Percentiles rank a stretch among this genome's conserved stretches.
These are phyloP conservation scores for Danaus chrysippus DNA, from an alignment of 2,888 invertebrate species.

Conservation along the genomic window DNA sequence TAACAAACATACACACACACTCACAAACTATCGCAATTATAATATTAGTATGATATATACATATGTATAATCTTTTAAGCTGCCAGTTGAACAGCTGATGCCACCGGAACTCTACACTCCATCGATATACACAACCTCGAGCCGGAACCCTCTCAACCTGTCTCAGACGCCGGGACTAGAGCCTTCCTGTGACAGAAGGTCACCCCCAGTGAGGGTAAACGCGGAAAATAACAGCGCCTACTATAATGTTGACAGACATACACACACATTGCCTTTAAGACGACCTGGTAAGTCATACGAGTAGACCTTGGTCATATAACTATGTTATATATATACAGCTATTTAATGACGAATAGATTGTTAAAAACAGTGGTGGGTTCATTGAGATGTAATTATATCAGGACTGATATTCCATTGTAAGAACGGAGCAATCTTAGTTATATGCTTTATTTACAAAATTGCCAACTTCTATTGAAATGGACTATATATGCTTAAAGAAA, in stretches of 20 bases:
- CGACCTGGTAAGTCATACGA: constrained; percentile 35
- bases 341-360: too few relatives aligned
- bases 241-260: constrained; percentile 45
- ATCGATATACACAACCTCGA: constrained; percentile 58
- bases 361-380: too few relatives aligned
- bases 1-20: too few relatives aligned
- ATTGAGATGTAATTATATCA: too few relatives aligned
- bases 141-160: constrained; percentile 57
- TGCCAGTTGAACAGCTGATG: constrained; percentile 69
- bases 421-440: too few relatives aligned
- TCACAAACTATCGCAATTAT: too few relatives aligned
- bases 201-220: constrained; percentile 64
- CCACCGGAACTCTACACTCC: constrained; percentile 66
- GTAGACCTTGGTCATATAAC: background rate
- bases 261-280: constrained; percentile 59
- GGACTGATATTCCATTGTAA: too few relatives aligned
- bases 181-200: constrained; percentile 35
- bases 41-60: background rate
- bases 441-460: too few relatives aligned
- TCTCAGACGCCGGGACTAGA: constrained; percentile 65
- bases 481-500: too few relatives aligned
- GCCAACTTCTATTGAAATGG: too few relatives aligned
- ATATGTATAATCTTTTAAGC: constrained; percentile 40
- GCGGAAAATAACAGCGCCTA: constrained; percentile 53
- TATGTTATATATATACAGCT: too few relatives aligned